Base-by-base conservation (phyloP, 2,797 vertebrate species). In the Salmo trutta region DNA sequence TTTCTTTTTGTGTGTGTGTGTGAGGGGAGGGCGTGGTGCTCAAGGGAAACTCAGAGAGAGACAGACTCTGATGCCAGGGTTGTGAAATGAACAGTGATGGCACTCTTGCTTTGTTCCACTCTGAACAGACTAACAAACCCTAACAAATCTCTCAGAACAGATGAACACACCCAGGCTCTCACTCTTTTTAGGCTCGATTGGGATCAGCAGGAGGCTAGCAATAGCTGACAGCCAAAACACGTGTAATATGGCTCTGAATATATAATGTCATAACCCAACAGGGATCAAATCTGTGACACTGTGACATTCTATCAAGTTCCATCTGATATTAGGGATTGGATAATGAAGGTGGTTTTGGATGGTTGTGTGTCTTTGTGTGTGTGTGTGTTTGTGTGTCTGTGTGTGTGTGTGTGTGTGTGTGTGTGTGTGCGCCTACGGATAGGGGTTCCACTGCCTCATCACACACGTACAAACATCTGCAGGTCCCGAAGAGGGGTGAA, bases 201-300 rank as follows among this genome's bases (percentile, higher is more conserved):
- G 93, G 94, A 95, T 93, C 95, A 94, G 95, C 95, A 88, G 93
- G 95, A 95, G 93, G 93, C 92, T 92, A 92, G 95, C 94, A 92
- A 87, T 89, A 69, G 79, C 89, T 88, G 88, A 85, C 92, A 93
- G 93, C 93, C 94, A 94, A 94, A 94, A 93, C 90, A 93, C 94
- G 95, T 94, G 95, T 94, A 95, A 94, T 95, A 83, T 96, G 91
- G 93, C 96, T 98, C 97, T 97, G 96, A 96, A 98, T 98, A 96
- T 90, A 95, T 97, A 97, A 98, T 97, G 91, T 91, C 95, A 95
- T 87, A 95, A 96, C 96, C 93, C 93, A 93, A 95, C 95, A 96
- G 94, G 96, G 96, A 96, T 96, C 90, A 97, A 97, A 97, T 97
- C 96, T 98, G 95, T 96, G 41, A 47, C 41, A 47, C 41, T 47